phyloP scores from a whole-genome alignment of 2,888 invertebrate species.

The Ephialtes manifestator region DNA sequence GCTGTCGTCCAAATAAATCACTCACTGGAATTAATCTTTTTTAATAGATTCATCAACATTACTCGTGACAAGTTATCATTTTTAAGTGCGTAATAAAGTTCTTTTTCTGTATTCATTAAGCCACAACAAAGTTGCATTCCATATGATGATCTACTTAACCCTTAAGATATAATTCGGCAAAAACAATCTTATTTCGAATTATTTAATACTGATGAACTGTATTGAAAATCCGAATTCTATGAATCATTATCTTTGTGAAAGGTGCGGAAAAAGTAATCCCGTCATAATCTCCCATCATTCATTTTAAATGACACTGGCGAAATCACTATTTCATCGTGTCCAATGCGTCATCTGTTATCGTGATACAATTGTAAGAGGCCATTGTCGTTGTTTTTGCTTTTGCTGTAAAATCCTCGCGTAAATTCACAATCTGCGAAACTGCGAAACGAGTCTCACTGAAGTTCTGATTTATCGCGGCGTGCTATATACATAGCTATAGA shows the following conservation, averaged over 20 bases:
- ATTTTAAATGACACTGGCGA: slow-evolving; percentile 4
- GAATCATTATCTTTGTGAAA: background rate
- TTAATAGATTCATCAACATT: background rate
- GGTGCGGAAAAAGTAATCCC: slow-evolving; percentile 1
- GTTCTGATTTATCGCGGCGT: slow-evolving; percentile 75
- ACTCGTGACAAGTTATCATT: background rate
- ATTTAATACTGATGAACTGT: too few relatives aligned
- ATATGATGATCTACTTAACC: background rate
- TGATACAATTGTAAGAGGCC: slow-evolving; percentile 22
- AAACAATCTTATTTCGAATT: background rate
- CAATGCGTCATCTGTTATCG: slow-evolving; percentile 24
- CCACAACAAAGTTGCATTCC: background rate
- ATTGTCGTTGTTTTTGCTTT: slow-evolving; percentile 14
- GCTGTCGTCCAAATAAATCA: background rate
- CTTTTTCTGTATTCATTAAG: too few relatives aligned
- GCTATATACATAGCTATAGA: slow-evolving; percentile 53
- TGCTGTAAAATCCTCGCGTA: slow-evolving; percentile 58
- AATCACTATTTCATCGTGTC: background rate
- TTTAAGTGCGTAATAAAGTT: too few relatives aligned
- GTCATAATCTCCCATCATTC: background rate
- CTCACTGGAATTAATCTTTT: background rate
- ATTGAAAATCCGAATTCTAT: too few relatives aligned
- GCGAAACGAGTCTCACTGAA: slow-evolving; percentile 72
- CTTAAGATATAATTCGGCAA: background rate
- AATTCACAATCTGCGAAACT: slow-evolving; percentile 76